Evolutionary conservation across 2,888 invertebrate genomes (phyloP).

Genomic region (Oxytorus armatus): DNA sequence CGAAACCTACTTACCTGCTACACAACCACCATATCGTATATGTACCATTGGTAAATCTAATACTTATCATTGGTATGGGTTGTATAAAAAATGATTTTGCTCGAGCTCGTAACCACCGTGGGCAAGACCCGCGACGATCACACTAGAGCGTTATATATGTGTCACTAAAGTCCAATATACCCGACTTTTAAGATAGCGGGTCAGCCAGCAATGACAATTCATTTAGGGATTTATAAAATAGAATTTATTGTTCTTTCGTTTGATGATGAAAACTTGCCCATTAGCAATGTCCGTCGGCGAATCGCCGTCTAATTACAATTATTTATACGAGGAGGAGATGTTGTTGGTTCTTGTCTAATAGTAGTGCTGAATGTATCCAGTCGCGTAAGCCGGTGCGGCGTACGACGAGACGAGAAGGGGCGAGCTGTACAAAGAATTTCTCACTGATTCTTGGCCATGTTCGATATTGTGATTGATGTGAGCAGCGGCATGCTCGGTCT

Average conservation of each 20-base stretch:
- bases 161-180: constrained; percentile 7
- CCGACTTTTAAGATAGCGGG: not conserved
- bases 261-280: constrained; percentile 22
- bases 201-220: not conserved
- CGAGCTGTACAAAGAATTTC: constrained; percentile 39
- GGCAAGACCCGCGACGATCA: not conserved
- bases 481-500: constrained; percentile 81
- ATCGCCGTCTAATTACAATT: constrained; percentile 28
- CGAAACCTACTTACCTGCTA: constrained; percentile 27
- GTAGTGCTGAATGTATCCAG: constrained; percentile 63
- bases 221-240: constrained; percentile 15
- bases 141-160: not conserved
- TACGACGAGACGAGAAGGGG: constrained; percentile 68
- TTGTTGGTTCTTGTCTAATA: constrained; percentile 12
- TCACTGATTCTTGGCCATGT: constrained; percentile 57
- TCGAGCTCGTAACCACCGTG: constrained; percentile 20
- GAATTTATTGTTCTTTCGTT: constrained; percentile 45
- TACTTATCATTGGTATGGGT: not conserved
- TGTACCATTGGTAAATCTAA: constrained; percentile 8
- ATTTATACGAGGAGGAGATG: constrained; percentile 16
- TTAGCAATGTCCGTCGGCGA: constrained; percentile 34
- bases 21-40: not conserved
- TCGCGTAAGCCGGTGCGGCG: constrained; percentile 64
- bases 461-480: constrained; percentile 76
- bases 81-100: constrained; percentile 4